Percentiles rank a stretch among this genome's conserved stretches.
These are phyloP conservation scores for Drosophila silvestris DNA, from an alignment of 2,888 invertebrate genomes.

Conservation along the genomic window DNA sequence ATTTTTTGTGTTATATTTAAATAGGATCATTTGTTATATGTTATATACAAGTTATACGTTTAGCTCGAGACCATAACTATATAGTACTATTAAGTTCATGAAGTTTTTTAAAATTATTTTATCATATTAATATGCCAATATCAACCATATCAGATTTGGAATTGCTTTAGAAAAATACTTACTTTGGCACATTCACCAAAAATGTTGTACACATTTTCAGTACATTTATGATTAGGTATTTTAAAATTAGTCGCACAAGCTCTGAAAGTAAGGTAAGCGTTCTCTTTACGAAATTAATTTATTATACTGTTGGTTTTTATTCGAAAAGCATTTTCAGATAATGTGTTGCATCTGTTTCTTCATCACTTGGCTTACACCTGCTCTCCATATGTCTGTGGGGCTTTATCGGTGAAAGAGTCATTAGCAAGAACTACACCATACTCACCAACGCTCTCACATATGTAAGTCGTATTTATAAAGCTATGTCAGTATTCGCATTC, in stretches of 20 bases:
- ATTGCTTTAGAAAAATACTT: not conserved
- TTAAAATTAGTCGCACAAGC: not conserved
- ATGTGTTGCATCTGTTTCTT: not conserved
- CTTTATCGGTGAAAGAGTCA: conserved; percentile 51
- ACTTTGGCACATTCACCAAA: not conserved
- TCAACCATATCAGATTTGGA: not conserved
- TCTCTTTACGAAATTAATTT: not conserved
- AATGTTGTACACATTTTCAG: not conserved
- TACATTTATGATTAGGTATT: not conserved
- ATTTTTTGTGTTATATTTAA: too few species aligned
- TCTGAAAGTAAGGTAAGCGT: not conserved
- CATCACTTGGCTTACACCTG: conserved; percentile 20
- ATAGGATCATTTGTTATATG: too few species aligned
- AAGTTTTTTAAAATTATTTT: not conserved
- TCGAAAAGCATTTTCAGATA: not conserved
- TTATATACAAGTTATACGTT: too few species aligned
- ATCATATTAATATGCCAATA: not conserved
- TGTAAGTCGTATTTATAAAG: not conserved
- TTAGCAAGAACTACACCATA: conserved; percentile 42
- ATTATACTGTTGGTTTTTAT: not conserved
- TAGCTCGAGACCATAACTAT: too few species aligned
- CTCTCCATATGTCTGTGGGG: not conserved
- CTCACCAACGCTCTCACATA: conserved; percentile 1
- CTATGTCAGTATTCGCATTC: conserved; percentile 39
- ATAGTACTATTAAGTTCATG: not conserved